Base-by-base conservation (phyloP, 2,888 invertebrate genomes). In the Hirtodrosophila confusa region DNA sequence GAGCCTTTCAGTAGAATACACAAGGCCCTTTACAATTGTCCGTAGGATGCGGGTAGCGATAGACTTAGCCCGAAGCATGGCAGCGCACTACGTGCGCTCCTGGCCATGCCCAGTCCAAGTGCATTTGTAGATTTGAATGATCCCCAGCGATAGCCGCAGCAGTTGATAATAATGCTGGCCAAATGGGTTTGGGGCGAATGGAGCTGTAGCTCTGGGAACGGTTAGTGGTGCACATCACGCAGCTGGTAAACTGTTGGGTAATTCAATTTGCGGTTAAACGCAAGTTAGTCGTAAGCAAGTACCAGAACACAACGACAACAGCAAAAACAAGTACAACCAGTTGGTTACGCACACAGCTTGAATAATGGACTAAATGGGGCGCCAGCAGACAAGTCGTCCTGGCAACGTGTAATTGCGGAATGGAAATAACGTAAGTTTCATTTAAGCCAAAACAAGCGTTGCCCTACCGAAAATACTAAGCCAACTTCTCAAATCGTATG, bases 211-310 rank as follows among this genome's bases (percentile, higher is more conserved):
- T 12, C 10, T 35, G 69, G 37, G 45, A 61, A 54, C 45, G 50
- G 48, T 49, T 73, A 50, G 73, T 62, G 72, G 65, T 29, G 50
- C 44, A 50, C 60, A 61, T 48, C 64, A 71, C 56, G 75, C 83
- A 72, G 61, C 56, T 86, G 83, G 73, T 76, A 82, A 88, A 78
- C 76, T 82, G 88, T 82, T 78, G 69, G 66, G 79, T 88, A 87
- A 88, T 88, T 88, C 76, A 88, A 88, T 85, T 88, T 85, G 84
- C 61, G 84, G 89, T 65, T 88, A 71, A 87, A 82, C 88, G 64
- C 88, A 82, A 78, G 73, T 75, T 72, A 85, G 72, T 75, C 56
- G 75, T 54, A 68, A 70, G 62, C 69, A 74, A 63, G 54, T 48
- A 61, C 51, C 63, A 53, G 45, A 55, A 36, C 41, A 43, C 39